Conservation (phyloP, 2,113 vertebrate species). For the Tragulus kanchil region DNA sequence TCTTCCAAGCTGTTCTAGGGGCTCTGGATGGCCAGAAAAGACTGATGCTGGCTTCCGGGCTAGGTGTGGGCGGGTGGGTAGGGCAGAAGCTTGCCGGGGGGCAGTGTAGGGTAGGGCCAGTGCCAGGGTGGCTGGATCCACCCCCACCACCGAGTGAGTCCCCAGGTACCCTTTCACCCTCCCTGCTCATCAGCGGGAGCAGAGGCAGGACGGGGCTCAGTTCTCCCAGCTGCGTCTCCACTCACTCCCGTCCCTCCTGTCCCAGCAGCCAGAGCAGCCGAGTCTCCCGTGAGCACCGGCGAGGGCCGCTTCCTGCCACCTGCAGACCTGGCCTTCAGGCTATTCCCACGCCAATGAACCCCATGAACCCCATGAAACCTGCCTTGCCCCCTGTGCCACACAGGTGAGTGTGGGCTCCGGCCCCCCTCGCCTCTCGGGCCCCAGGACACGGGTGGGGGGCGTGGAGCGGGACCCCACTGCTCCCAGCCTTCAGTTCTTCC, state of each 20-base stretch:
- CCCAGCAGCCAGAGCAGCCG: slow-evolving; percentile 72
- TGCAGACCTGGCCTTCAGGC: slow-evolving; percentile 84
- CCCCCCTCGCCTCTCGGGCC: background rate
- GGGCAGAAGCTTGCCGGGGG: slow-evolving; percentile 43
- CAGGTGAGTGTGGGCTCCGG: slow-evolving; percentile 88
- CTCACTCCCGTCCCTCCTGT: background rate
- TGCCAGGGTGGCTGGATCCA: slow-evolving; percentile 54
- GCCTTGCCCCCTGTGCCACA: slow-evolving; percentile 94
- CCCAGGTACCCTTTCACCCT: background rate
- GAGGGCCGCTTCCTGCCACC: slow-evolving; percentile 36
- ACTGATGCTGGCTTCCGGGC: slow-evolving; percentile 47
- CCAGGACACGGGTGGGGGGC: background rate
- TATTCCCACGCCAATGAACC: slow-evolving; percentile 91
- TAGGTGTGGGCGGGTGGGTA: background rate
- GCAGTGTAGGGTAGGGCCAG: background rate
- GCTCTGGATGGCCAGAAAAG: background rate
- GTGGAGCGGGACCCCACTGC: background rate
- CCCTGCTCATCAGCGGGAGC: background rate
- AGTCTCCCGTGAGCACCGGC: slow-evolving; percentile 48
- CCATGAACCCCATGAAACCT: slow-evolving; percentile 98
- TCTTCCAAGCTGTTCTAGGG: background rate
- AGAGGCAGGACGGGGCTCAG: slow-evolving; percentile 75
- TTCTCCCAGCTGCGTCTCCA: background rate
- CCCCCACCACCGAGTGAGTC: background rate
- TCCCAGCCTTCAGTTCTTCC: background rate